Evolutionary conservation across 2,113 vertebrate genomes (phyloP).

Genomic region (Toxostoma redivivum): DNA sequence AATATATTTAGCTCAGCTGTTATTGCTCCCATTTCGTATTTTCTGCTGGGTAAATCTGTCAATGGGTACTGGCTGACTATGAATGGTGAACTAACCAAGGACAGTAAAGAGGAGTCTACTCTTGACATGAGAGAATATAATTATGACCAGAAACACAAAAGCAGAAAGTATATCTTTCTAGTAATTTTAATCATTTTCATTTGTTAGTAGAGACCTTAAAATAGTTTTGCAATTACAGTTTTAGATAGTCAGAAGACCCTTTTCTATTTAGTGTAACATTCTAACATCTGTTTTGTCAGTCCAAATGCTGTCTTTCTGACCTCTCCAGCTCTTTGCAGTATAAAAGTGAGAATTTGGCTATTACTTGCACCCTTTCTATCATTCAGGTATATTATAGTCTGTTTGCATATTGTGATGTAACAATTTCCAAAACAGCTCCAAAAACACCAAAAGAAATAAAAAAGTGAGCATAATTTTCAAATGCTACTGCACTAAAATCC

Average conservation of each 20-base stretch:
- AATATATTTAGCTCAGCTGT: neutral
- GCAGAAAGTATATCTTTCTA: neutral
- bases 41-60: neutral
- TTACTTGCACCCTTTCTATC: neutral
- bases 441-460: neutral
- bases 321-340: neutral
- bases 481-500: neutral
- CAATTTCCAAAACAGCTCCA: neutral
- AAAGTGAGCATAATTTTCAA: neutral
- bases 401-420: neutral
- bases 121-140: neutral
- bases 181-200: slow-evolving; percentile 50
- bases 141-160: neutral
- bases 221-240: slow-evolving; percentile 25
- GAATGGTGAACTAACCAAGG: neutral
- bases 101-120: neutral
- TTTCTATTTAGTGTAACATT: neutral
- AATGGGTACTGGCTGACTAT: neutral
- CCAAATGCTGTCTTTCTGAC: neutral
- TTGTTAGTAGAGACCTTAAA: slow-evolving; percentile 49
- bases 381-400: neutral
- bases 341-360: neutral
- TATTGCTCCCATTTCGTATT: neutral
- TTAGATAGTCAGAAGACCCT: neutral
- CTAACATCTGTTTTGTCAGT: neutral